Evolutionary conservation across 2,113 vertebrate genomes (phyloP).

Genomic region (Hyperopisus bebe): DNA sequence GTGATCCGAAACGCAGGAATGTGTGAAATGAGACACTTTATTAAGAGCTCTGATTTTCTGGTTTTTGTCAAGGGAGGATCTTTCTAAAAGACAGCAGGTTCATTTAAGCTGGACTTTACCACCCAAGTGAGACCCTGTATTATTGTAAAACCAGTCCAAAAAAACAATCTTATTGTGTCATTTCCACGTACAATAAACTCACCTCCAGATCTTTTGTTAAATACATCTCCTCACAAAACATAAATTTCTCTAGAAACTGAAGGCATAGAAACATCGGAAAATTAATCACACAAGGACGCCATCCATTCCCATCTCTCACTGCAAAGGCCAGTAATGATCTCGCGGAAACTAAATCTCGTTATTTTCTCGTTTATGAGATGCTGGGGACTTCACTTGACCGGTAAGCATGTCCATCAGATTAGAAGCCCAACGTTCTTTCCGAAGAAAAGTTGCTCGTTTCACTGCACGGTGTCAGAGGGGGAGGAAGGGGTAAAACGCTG

Average conservation of each 20-base stretch:
- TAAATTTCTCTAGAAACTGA: neutral
- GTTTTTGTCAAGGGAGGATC: neutral
- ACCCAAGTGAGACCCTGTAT: neutral
- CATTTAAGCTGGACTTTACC: neutral
- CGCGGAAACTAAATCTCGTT: neutral
- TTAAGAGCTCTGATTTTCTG: neutral
- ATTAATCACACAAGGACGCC: neutral
- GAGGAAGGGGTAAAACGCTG: neutral
- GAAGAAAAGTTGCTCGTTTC: neutral
- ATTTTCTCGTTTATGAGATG: constrained; percentile 1
- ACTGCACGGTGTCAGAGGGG: neutral
- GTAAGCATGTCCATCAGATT: neutral
- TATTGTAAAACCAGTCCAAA: neutral
- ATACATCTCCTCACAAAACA: neutral
- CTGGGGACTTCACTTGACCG: neutral
- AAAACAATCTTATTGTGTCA: neutral
- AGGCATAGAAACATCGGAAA: neutral
- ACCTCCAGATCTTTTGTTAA: neutral
- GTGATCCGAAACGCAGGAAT: neutral
- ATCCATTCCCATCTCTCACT: neutral
- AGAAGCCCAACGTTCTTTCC: neutral
- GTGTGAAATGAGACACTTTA: neutral
- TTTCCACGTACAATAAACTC: neutral
- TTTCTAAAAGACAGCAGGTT: neutral
- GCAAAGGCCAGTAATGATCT: neutral